phyloP scores from a whole-genome alignment of 1,140 invertebrate genomes.

The Rhopalosiphum maidis region DNA sequence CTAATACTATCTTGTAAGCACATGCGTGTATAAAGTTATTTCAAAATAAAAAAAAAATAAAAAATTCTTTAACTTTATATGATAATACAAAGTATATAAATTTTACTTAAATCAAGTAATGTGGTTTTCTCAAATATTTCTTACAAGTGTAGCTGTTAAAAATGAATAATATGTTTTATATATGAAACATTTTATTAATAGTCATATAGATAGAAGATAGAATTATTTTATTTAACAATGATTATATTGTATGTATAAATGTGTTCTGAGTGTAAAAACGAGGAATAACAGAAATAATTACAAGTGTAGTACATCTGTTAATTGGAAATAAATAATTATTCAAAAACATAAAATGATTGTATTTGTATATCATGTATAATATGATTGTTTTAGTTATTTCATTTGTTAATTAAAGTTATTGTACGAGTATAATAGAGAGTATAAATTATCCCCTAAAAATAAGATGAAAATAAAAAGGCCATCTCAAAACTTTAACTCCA shows the following conservation, averaged over 20 bases:
- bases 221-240: too few species aligned
- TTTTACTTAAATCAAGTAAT: not conserved
- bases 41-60: not conserved
- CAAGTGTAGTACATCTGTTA: too few species aligned
- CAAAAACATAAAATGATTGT: not conserved
- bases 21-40: not conserved
- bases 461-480: not conserved
- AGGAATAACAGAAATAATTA: not conserved
- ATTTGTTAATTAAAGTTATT: not conserved
- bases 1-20: not conserved
- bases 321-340: too few species aligned
- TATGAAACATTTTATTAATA: not conserved
- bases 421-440: not conserved
- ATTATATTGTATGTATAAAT: not conserved
- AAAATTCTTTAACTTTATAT: not conserved
- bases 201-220: not conserved
- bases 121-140: not conserved
- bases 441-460: not conserved
- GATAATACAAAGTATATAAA: not conserved
- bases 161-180: not conserved
- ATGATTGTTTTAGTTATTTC: not conserved
- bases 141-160: not conserved
- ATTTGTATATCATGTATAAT: not conserved
- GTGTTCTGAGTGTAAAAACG: not conserved
- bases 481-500: not conserved